phyloP scores from a whole-genome alignment of 2,888 invertebrate species.

The Quadroppia sp. region DNA sequence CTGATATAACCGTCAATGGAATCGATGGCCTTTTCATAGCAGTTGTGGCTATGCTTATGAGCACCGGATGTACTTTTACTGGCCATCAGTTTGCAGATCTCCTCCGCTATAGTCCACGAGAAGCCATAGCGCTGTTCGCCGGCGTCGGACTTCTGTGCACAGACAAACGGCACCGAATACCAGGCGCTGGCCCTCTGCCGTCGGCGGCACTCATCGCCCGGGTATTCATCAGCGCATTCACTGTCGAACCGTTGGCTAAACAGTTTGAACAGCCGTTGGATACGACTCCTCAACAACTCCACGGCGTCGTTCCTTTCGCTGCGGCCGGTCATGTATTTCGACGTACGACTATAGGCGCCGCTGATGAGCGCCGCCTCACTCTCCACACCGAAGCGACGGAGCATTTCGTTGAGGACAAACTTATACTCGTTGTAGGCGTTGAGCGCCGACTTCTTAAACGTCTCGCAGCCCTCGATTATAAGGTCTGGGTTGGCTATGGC shows the following conservation, averaged over 20 bases:
- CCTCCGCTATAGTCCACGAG: constrained; percentile 45
- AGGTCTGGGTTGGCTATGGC: background rate
- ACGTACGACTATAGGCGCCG: constrained; percentile 41
- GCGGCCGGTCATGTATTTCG: constrained; percentile 38
- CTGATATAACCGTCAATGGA: too few relatives aligned
- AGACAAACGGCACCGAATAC: constrained; percentile 44
- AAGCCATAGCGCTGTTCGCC: constrained; percentile 37
- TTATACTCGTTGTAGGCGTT: constrained; percentile 40
- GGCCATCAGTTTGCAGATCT: constrained; percentile 49
- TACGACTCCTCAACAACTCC: constrained; percentile 33
- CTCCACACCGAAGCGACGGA: constrained; percentile 39
- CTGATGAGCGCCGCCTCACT: constrained; percentile 44
- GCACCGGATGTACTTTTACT: too few relatives aligned
- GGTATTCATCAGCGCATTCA: constrained; percentile 35
- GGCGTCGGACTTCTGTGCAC: background rate
- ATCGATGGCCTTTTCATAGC: too few relatives aligned
- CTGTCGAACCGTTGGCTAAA: constrained; percentile 36
- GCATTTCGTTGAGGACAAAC: constrained; percentile 32
- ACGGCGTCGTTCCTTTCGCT: constrained; percentile 41
- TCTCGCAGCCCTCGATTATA: constrained; percentile 38
- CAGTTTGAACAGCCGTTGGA: constrained; percentile 36
- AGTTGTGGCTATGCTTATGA: too few relatives aligned
- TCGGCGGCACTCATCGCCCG: too few relatives aligned
- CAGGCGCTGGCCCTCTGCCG: constrained; percentile 43
- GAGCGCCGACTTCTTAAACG: constrained; percentile 42